Percentiles rank a stretch among this genome's conserved stretches.
phyloP scores from a whole-genome alignment of 1,140 invertebrate species.

The Dufourea novaeangliae region DNA sequence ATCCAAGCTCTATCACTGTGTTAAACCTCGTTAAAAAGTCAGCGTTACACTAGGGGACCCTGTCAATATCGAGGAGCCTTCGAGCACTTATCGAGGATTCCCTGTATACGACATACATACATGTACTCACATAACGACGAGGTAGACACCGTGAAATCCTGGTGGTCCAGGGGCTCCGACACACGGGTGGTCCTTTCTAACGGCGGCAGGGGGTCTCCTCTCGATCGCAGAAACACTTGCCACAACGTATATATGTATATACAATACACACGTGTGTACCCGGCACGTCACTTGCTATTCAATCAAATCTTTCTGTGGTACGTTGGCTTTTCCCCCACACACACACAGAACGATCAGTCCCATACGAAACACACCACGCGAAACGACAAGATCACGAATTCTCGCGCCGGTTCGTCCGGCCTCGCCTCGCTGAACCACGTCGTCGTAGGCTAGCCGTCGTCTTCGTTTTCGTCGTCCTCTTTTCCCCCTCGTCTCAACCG shows the following conservation, averaged over 20 bases:
- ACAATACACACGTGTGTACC: slow-evolving; percentile 49
- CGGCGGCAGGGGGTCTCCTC: background rate
- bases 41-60: no score
- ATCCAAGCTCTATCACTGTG: no score
- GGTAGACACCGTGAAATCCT: slow-evolving; percentile 34
- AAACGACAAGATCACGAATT: slow-evolving; percentile 9
- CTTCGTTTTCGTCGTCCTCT: slow-evolving; percentile 32
- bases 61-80: no score
- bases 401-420: slow-evolving; percentile 25
- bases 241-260: slow-evolving; percentile 37
- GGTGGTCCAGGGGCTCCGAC: slow-evolving; percentile 3
- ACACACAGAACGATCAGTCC: no score
- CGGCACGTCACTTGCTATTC: slow-evolving; percentile 38
- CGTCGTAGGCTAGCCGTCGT: slow-evolving; percentile 12
- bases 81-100: no score
- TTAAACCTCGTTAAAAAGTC: no score
- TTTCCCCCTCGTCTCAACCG: background rate
- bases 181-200: slow-evolving; percentile 3
- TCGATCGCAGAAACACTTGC: slow-evolving; percentile 32
- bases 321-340: background rate
- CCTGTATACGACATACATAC: no score
- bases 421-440: slow-evolving; percentile 43
- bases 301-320: background rate
- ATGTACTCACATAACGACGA: slow-evolving; percentile 51
- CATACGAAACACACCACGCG: slow-evolving; percentile 12